phyloP scores from a whole-genome alignment of 2,797 vertebrate genomes.

The Neosilurus hyrtlii region DNA sequence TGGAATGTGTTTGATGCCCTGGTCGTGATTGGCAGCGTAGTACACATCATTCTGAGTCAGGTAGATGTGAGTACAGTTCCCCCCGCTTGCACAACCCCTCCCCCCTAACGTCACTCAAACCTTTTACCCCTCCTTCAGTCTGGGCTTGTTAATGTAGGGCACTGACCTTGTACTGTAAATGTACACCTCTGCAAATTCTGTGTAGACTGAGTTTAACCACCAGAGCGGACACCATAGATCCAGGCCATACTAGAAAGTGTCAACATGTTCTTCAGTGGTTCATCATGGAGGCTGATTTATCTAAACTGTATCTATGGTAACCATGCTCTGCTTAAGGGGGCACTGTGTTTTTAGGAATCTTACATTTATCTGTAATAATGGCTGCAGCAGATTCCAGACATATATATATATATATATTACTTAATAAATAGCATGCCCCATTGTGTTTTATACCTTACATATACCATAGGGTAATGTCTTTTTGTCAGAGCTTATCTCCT shows the following conservation, averaged over 20 bases:
- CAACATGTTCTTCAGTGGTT: neutral
- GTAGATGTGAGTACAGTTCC: constrained; percentile 83
- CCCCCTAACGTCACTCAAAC: constrained; percentile 43
- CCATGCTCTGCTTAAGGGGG: constrained; percentile 13
- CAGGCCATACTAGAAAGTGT: constrained; percentile 11
- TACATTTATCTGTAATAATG: neutral
- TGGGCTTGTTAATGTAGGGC: constrained; percentile 43
- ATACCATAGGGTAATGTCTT: neutral
- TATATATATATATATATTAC: neutral
- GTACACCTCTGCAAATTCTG: constrained; percentile 21
- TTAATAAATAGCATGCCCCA: neutral
- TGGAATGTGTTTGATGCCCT: constrained; percentile 99
- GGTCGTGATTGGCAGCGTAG: constrained; percentile 99
- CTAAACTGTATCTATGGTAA: constrained; percentile 39
- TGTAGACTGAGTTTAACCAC: constrained; percentile 19
- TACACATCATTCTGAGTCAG: constrained; percentile 99
- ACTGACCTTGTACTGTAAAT: constrained; percentile 20
- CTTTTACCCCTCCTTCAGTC: constrained; percentile 68
- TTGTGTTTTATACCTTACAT: neutral
- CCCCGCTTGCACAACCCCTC: neutral
- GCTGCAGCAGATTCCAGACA: neutral
- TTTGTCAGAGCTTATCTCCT: too few species aligned
- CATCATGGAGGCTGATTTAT: neutral
- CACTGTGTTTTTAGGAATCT: constrained; percentile 30
- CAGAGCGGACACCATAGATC: constrained; percentile 35